Evolutionary conservation across 2,888 invertebrate species (phyloP), one percentile per base, ranked within the genome.

Genomic region (Eupelmus urozonus): DNA sequence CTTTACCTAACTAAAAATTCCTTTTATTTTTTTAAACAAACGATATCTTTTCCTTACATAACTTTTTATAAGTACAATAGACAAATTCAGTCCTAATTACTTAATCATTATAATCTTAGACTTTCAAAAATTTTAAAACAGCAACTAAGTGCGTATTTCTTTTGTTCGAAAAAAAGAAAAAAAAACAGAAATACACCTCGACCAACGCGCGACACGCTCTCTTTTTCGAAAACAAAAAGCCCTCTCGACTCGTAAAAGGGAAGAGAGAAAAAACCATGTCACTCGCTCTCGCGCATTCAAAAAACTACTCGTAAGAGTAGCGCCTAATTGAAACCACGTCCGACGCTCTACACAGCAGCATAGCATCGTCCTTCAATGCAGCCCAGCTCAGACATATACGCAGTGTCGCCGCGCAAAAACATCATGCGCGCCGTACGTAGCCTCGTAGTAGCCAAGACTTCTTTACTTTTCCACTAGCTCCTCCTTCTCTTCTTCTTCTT

Each of bases 311-410:
- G n/a, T 13, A n/a, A 49, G n/a, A 49, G 49, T 49, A 49, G 49
- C 49, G 49, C 16, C 49, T 57, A 57, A 60, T 60, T 60, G 34
- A 40, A 60, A 55, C 20, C 5, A 23, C 55, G 20, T 11, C 9
- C 16, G 49, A 18, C 34, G 34, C 34, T 34, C 34, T n/a, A n/a
- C n/a, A n/a, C n/a, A n/a, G n/a, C n/a, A 13, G 57, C n/a, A 11
- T 27, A 18, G 25, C 57, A 23, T 57, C 57, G 27, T 57, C 57
- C 57, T 57, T 57, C 57, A 57, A 57, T 25, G 57, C 27, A 27
- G n/a, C 53, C 11, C 25, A 23, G 27, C 57, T 25, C 29, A 18
- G 5, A 59, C 25, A 16, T n/a, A 34, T 59, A 34, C 34, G 18
- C 29, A 62, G 20, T 29, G 25, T n/a, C 53, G 11, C 13, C 13